Conservation (phyloP, 1,140 invertebrate species). For the Stegodyphus mimosarum region DNA sequence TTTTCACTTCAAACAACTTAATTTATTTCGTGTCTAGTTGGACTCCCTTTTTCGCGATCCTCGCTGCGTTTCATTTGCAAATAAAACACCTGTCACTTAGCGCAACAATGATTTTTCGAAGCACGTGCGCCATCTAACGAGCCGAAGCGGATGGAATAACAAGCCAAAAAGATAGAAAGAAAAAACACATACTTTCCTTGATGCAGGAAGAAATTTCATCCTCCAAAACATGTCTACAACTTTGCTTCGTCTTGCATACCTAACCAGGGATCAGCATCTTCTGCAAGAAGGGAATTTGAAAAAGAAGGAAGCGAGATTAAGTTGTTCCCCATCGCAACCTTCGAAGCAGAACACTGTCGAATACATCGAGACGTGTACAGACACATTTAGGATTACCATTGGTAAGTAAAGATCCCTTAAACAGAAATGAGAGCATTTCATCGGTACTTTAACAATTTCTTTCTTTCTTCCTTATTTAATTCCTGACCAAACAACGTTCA, state of each 20-base stretch:
- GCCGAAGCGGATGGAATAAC: constrained; percentile 7
- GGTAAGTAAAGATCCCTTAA: too few species aligned
- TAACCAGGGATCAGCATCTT: constrained; percentile 18
- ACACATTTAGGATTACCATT: too few species aligned
- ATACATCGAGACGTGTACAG: not conserved
- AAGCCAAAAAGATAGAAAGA: not conserved
- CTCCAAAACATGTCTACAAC: constrained; percentile 30
- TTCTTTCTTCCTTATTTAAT: too few species aligned
- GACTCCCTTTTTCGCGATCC: not conserved
- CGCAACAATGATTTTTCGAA: constrained; percentile 19
- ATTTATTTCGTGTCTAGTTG: constrained; percentile 3
- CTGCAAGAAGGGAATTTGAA: not conserved
- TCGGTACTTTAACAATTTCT: too few species aligned
- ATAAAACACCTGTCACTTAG: constrained; percentile 54
- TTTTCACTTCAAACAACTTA: not conserved
- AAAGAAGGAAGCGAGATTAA: constrained; percentile 12
- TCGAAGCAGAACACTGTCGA: not conserved
- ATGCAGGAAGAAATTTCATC: not conserved
- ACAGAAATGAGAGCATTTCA: too few species aligned
- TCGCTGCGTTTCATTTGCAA: constrained; percentile 31
- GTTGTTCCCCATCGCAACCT: not conserved
- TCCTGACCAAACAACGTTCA: too few species aligned
- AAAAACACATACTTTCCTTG: not conserved
- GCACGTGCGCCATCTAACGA: constrained; percentile 38
- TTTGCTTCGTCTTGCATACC: constrained; percentile 24